Evolutionary conservation across 2,888 invertebrate genomes (phyloP), one percentile per base, ranked within the genome.

Genomic region (Punctoribates punctum): DNA sequence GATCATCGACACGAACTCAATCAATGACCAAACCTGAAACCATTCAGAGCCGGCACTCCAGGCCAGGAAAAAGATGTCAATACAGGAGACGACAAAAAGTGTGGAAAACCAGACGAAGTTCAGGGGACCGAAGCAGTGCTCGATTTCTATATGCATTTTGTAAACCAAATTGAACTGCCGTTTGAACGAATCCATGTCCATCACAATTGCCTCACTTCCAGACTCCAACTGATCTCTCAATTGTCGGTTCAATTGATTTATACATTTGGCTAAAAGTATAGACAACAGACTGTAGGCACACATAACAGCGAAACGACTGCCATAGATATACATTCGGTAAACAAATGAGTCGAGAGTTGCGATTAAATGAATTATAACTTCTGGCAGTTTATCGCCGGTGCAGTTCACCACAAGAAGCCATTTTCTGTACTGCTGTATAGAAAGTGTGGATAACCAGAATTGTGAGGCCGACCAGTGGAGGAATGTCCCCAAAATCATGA

Each of bases 81-180:
- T 75, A 42, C 75, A 75, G 1, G 75, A 75, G 29, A 75, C 75
- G n/a, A 75, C 70, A 73, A 75, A 75, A 0, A 75, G 75, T 17
- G 75, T 70, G 13, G 70, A 67, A 27, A 75, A 75, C 75, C 75
- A 75, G 42, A 75, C 51, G 38, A 75, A 75, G 72, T 75, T 75
- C 0, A 75, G 72, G 17, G 72, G 75, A 27, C 75, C 75, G 54
- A 75, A 75, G 23, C 75, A 75, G 29, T 75, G 75, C 57, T 75
- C 75, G 23, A 75, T 75, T 27, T 75, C 75, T 4, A 48, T 8
- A 42, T 75, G 75, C 75, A 75, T 75, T 51, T 70, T 67, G 27
- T 75, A 75, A 3, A 75, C 46, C 29, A 72, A 27, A 46, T 75
- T 75, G 75, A 75, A 75, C 25, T 75, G 75, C 3, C 70, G 23